phyloP scores from a whole-genome alignment of 2,797 vertebrate species.

The Hozukius guyotensis region DNA sequence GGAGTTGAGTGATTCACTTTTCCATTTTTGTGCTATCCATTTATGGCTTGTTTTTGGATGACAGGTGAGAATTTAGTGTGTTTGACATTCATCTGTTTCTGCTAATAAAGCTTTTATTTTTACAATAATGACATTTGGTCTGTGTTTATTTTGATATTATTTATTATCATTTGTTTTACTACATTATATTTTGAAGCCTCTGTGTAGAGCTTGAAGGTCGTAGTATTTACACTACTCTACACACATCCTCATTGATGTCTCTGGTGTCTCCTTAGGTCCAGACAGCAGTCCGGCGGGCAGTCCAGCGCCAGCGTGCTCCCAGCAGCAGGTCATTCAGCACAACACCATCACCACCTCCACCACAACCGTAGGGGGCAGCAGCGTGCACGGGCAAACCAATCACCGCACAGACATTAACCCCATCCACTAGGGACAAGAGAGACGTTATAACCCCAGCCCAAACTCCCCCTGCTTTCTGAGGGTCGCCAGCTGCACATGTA shows the following conservation, averaged over 20 bases:
- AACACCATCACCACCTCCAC: slow-evolving; percentile 99
- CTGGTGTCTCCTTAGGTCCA: slow-evolving; percentile 87
- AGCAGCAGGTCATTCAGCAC: slow-evolving; percentile 99
- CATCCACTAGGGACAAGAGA: slow-evolving; percentile 89
- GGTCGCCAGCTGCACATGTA: slow-evolving; percentile 52
- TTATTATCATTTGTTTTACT: background rate
- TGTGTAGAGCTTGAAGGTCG: background rate
- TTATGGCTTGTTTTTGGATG: slow-evolving; percentile 28
- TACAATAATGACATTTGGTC: slow-evolving; percentile 32
- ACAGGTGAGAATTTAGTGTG: slow-evolving; percentile 25
- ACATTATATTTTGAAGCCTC: background rate
- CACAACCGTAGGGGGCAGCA: slow-evolving; percentile 89
- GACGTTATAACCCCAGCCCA: slow-evolving; percentile 33
- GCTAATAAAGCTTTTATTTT: slow-evolving; percentile 56
- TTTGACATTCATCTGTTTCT: slow-evolving; percentile 44
- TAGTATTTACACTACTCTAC: background rate
- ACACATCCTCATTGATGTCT: slow-evolving; percentile 35
- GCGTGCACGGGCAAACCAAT: slow-evolving; percentile 91
- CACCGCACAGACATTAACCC: slow-evolving; percentile 98
- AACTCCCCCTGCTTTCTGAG: slow-evolving; percentile 52
- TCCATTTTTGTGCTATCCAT: slow-evolving; percentile 53
- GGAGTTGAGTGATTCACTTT: slow-evolving; percentile 61
- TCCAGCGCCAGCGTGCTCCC: slow-evolving; percentile 91
- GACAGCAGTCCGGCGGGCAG: slow-evolving; percentile 96
- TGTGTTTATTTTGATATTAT: slow-evolving; percentile 52